Base-by-base conservation (phyloP, 2,797 vertebrate species). In the Gadopsis marmoratus region DNA sequence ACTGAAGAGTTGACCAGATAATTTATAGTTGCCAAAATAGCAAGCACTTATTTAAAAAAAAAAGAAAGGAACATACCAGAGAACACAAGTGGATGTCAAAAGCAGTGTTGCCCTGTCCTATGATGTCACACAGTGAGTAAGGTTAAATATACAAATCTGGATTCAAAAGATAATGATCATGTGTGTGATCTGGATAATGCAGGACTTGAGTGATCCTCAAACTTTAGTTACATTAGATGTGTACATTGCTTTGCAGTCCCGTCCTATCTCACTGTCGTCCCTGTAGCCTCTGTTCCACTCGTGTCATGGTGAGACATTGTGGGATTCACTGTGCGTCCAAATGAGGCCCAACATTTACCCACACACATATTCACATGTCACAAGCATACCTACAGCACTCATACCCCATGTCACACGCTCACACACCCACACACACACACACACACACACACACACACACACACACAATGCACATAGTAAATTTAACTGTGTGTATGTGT, bases 1-100 rank as follows among this genome's bases (percentile, higher is more conserved):
- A 82, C 45, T 83, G 41, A 73, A 84, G 23, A 78, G 84, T 71
- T 67, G 84, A 89, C 65, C 81, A 78, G 66, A 82, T 82, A 85
- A 89, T 86, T 84, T 69, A 75, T 82, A 81, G 78, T 80, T 92
- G 91, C 88, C 93, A 93, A 90, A 88, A 82, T 66, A 76, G 82
- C 48, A 78, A 90, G 82, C 82, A 85, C 88, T 91, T 91, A 84
- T 60, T 65, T 77, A 4, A 37, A 61, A 66, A 82, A 77, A 39
- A 39, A 26, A 26, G 17, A 59, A 55, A 33, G 53, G 33, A 80
- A 71, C 50, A 69, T 39, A 74, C 11, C 61, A 55, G 59, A 74
- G 41, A 69, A 74, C 19, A 47, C 35, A 75, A 78, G 74, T 77
- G 76, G 72, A 78, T 81, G 78, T 85, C 55, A 79, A 72, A 85